Evolutionary conservation across 2,797 vertebrate species (phyloP).

Genomic region (Chelmon rostratus): DNA sequence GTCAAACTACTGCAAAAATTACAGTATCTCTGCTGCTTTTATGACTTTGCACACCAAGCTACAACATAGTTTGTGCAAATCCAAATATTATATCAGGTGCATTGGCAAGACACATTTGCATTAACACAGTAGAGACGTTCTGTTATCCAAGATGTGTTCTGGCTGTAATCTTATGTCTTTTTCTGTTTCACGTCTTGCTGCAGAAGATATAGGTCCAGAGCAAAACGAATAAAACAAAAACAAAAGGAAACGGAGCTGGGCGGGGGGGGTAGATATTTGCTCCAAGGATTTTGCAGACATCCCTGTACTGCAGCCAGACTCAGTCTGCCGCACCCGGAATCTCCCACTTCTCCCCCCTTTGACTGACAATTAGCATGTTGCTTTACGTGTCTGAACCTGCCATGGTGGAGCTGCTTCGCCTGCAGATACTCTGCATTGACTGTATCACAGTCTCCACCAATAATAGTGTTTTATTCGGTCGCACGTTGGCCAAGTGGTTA

Average conservation of each 20-base stretch:
- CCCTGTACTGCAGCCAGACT: constrained; percentile 35
- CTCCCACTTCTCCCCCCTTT: constrained; percentile 5
- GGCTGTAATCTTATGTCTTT: background rate
- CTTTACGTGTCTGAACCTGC: constrained; percentile 59
- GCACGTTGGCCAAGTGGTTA: background rate
- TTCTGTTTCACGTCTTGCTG: background rate
- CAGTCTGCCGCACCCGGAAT: constrained; percentile 42
- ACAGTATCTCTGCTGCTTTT: no score
- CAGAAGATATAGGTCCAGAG: background rate
- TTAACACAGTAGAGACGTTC: no score
- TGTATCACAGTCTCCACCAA: constrained; percentile 22
- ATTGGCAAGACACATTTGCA: no score
- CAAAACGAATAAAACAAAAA: background rate
- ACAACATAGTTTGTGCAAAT: no score
- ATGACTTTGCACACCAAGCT: no score
- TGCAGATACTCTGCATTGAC: constrained; percentile 15
- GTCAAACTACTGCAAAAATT: background rate
- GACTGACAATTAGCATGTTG: constrained; percentile 37
- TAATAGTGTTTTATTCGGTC: background rate
- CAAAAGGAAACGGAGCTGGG: no score
- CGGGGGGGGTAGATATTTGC: no score
- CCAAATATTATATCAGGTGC: no score
- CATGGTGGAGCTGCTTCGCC: constrained; percentile 9
- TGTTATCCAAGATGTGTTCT: no score
- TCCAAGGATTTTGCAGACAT: constrained; percentile 38